Percentiles rank a stretch among this genome's conserved stretches.
Evolutionary conservation across 1,140 invertebrate species (phyloP).

Genomic region (Belonocnema kinseyi): DNA sequence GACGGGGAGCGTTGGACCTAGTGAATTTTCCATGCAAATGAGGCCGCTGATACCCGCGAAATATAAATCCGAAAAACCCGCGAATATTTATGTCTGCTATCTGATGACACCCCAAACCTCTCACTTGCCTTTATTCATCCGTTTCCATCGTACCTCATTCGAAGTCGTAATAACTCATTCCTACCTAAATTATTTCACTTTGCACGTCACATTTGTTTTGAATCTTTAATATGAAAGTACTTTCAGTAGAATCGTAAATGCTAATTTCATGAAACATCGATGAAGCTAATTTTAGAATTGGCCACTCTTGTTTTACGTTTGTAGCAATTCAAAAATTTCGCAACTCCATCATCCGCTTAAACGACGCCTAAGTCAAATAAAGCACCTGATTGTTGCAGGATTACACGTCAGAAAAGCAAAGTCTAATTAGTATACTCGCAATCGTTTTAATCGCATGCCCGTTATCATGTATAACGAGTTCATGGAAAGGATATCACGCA

Average conservation of each 20-base stretch:
- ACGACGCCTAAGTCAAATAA: conserved; percentile 37
- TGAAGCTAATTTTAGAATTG: background rate
- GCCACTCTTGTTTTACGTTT: too few relatives aligned
- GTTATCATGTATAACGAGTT: conserved; percentile 70
- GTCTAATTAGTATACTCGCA: conserved; percentile 66
- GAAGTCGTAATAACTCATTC: background rate
- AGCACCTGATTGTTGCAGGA: conserved; percentile 49
- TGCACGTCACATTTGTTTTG: conserved; percentile 23
- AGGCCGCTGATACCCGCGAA: conserved; percentile 71
- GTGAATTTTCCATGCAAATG: conserved; percentile 74
- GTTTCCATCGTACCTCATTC: background rate
- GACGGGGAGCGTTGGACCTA: conserved; percentile 52
- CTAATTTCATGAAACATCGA: background rate
- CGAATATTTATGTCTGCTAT: conserved; percentile 74
- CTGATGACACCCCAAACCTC: conserved; percentile 56
- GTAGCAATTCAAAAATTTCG: background rate
- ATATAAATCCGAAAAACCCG: conserved; percentile 73
- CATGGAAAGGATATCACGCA: conserved; percentile 62
- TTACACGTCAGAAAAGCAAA: conserved; percentile 61
- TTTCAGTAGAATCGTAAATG: background rate
- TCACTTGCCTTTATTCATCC: conserved; percentile 38
- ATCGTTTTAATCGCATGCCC: conserved; percentile 64
- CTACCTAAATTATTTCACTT: conserved; percentile 20
- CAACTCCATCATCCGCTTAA: conserved; percentile 21
- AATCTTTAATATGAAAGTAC: background rate